Conservation (phyloP, 2,888 invertebrate species). For the Aleiodes leptofemur region DNA sequence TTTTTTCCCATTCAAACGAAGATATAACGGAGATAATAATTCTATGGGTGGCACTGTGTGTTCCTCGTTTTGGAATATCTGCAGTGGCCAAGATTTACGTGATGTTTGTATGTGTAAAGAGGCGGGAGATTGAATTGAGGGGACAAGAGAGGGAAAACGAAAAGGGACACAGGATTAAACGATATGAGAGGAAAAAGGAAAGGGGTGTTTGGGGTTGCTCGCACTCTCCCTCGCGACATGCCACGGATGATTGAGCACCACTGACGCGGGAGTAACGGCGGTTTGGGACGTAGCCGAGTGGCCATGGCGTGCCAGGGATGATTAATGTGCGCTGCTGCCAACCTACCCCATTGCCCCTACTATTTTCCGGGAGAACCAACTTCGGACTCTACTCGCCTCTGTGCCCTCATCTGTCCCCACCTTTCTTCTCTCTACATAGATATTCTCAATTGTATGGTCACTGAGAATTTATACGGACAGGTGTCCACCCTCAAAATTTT, state of each 20-base stretch:
- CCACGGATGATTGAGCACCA: conserved; percentile 58
- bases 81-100: no score
- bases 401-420: conserved; percentile 30
- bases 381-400: conserved; percentile 19
- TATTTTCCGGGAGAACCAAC: no score
- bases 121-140: no score
- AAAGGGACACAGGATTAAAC: background rate
- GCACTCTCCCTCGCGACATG: conserved; percentile 51
- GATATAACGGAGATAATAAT: no score
- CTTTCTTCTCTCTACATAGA: background rate
- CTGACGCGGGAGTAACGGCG: conserved; percentile 56
- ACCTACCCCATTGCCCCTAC: conserved; percentile 23
- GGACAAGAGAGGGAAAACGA: background rate
- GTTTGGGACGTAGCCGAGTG: conserved; percentile 57
- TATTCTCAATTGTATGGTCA: no score
- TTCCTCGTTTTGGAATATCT: no score
- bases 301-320: conserved; percentile 57
- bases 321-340: conserved; percentile 54
- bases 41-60: no score
- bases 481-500: no score
- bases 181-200: conserved; percentile 13
- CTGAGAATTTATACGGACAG: conserved; percentile 5
- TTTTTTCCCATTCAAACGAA: no score
- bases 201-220: conserved; percentile 29
- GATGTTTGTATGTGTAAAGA: no score